Evolutionary conservation across 2,797 vertebrate genomes (phyloP).

Genomic region (Phataginus tricuspis): DNA sequence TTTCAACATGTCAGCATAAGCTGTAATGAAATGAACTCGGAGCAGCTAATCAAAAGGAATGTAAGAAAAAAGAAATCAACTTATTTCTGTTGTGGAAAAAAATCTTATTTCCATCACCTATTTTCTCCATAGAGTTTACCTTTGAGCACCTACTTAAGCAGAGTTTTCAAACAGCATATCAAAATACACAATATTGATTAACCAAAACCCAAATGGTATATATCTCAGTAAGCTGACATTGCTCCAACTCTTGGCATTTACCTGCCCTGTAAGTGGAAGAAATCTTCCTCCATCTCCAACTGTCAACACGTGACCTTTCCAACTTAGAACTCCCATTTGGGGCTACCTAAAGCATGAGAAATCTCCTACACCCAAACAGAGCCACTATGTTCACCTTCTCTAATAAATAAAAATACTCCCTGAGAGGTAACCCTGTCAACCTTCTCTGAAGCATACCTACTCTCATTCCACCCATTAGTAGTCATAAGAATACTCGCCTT

Average conservation of each 20-base stretch:
- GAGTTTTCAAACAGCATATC: not conserved
- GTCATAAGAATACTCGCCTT: not conserved
- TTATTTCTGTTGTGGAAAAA: not conserved
- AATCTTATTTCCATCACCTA: not conserved
- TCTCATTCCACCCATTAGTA: not conserved
- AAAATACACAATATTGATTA: not conserved
- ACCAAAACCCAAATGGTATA: not conserved
- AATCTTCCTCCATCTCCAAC: not conserved
- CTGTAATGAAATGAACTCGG: not conserved
- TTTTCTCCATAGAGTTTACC: not conserved
- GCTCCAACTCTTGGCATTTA: not conserved
- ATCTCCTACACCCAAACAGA: not conserved
- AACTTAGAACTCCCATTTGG: not conserved
- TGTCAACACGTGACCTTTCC: not conserved
- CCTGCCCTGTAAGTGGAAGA: not conserved
- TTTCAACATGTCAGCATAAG: not conserved
- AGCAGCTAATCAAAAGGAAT: conserved; percentile 33
- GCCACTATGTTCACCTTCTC: not conserved
- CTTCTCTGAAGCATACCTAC: not conserved
- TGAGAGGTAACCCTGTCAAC: not conserved
- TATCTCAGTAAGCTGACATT: not conserved
- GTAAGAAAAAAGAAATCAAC: conserved; percentile 6
- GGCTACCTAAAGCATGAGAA: not conserved
- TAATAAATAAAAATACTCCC: not conserved
- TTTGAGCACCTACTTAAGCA: not conserved